Evolutionary conservation across 2,888 invertebrate genomes (phyloP), one percentile per base, ranked within the genome.

Genomic region (Caenorhabditis panamensis): DNA sequence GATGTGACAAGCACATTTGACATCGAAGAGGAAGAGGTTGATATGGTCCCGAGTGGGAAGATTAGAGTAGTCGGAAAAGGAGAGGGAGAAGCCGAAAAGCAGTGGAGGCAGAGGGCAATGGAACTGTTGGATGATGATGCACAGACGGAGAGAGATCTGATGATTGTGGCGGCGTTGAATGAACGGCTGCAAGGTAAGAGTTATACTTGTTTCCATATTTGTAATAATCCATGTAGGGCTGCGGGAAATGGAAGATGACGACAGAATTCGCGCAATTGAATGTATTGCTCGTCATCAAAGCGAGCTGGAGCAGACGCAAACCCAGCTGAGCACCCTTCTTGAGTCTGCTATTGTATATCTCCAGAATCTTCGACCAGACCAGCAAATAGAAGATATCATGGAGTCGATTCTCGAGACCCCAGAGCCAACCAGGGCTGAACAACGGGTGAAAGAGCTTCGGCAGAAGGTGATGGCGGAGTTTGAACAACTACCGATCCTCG

Each of bases 211-310:
- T 31, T 18, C 18, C 18, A 20, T 18, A 6, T 49, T 22, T 2
- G 13, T 44, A 18, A n/a, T 49, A n/a, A 20, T 18, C 20, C 18
- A 49, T 58, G 6, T 47, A 69, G 73, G 81, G 26, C 59, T 85
- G 0, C 56, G 81, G 8, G 83, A 82, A 51, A 79, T 83, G 78
- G 87, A 88, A 64, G 86, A 86, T 53, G 85, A 75, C 20, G 86
- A 84, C 44, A 53, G 86, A 3, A 67, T 79, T 9, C 56, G 81
- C 20, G 86, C 84, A 5, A 87, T 86, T 13, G 84, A 86, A 61
- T 82, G 83, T 51, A 88, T 88, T 31, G 85, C 87, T 44, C 67
- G 84, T 49, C 88, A 88, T 69, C 88, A 88, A 63, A 73, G 76
- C 51, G 84, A 81, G 26, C 81, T 88, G 18, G 87, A 88, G 63